Percentiles rank a stretch among this genome's conserved stretches.
These are phyloP conservation scores for Fragariocoptes setiger DNA, from an alignment of 1,140 invertebrate species.

Conservation along the genomic window DNA sequence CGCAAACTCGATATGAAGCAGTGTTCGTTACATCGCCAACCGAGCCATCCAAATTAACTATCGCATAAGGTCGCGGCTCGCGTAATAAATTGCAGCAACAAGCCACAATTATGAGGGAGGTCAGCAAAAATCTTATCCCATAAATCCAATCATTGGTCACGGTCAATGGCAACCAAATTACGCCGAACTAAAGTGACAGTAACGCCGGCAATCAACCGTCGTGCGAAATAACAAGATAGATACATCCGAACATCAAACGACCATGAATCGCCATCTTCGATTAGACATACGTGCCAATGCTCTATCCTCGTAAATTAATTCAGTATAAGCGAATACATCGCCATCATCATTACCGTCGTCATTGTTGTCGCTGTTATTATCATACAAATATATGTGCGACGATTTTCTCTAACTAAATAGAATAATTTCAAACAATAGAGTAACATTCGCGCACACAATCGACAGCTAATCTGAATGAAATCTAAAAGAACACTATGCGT, in stretches of 20 bases:
- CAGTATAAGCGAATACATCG: conserved; percentile 74
- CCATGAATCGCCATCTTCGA: neutral
- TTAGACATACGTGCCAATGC: too few species aligned
- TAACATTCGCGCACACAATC: conserved; percentile 6
- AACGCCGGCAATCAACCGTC: too few species aligned
- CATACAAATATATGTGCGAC: conserved; percentile 12
- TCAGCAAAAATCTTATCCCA: neutral
- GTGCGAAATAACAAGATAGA: too few species aligned
- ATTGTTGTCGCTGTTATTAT: conserved; percentile 62
- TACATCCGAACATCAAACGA: too few species aligned
- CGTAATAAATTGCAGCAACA: too few species aligned
- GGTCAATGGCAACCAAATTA: neutral
- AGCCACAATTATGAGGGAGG: neutral
- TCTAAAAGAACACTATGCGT: too few species aligned
- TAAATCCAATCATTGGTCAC: too few species aligned
- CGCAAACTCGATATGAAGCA: neutral
- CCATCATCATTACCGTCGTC: conserved; percentile 89
- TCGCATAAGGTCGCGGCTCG: neutral
- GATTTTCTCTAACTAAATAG: conserved; percentile 1
- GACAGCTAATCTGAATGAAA: too few species aligned
- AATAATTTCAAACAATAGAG: conserved; percentile 4
- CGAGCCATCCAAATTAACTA: too few species aligned
- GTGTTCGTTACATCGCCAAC: neutral
- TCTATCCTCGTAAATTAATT: too few species aligned
- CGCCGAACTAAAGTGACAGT: neutral